These are phyloP conservation scores for Melierax canorus DNA, from an alignment of 2,113 vertebrate genomes.

Conservation along the genomic window DNA sequence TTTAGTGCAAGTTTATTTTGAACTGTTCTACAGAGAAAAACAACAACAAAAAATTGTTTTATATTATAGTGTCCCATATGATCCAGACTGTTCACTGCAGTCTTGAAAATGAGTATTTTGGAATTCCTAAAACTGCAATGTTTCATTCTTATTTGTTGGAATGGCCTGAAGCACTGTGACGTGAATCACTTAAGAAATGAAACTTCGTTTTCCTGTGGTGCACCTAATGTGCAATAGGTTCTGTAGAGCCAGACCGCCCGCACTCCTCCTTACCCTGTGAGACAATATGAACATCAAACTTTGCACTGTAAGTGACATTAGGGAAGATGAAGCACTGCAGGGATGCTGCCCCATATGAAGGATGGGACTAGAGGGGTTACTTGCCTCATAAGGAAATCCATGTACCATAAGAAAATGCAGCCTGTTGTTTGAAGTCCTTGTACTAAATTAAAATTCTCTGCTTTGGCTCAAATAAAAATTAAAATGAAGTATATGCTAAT, in stretches of 20 bases:
- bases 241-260: fast-evolving
- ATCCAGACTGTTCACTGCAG: neutral
- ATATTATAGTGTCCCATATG: neutral
- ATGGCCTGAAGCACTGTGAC: neutral
- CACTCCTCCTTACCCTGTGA: neutral
- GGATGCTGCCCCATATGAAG: neutral
- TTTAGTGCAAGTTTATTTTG: neutral
- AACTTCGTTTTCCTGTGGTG: neutral
- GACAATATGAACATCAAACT: neutral
- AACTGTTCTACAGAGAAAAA: neutral
- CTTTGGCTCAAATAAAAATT: neutral
- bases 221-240: neutral
- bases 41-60: neutral
- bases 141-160: neutral
- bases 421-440: neutral
- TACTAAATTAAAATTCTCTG: neutral
- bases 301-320: neutral
- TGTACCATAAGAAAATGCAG: neutral
- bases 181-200: neutral
- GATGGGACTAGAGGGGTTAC: neutral
- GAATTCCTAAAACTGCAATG: neutral
- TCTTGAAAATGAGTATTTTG: neutral
- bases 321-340: neutral
- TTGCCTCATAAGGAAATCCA: neutral
- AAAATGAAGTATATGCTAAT: neutral